These are phyloP conservation scores for Marisa cornuarietis DNA, from an alignment of 1,140 invertebrate genomes.

Conservation along the genomic window DNA sequence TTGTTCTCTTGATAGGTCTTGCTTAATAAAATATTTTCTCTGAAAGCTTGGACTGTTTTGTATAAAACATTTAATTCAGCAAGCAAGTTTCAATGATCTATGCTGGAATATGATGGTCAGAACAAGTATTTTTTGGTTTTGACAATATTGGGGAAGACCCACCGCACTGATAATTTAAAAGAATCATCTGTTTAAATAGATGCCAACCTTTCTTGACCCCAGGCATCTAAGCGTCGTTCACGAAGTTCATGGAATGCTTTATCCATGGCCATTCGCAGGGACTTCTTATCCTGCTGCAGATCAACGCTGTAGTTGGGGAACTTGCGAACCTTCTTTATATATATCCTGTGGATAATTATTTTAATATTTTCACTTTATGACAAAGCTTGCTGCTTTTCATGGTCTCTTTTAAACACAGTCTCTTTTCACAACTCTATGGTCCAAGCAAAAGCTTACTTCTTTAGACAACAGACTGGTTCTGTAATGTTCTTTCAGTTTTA, in stretches of 20 bases:
- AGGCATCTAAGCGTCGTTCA: constrained; percentile 48
- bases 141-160: neutral
- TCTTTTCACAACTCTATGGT: too few relatives aligned
- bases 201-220: constrained; percentile 61
- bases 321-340: constrained; percentile 65
- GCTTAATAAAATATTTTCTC: too few relatives aligned
- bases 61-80: neutral
- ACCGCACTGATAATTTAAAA: neutral
- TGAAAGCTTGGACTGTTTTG: too few relatives aligned
- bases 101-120: neutral
- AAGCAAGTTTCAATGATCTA: neutral
- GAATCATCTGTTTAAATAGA: neutral
- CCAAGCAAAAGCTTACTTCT: too few relatives aligned
- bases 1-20: too few relatives aligned
- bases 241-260: constrained; percentile 64
- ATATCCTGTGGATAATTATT: constrained; percentile 54
- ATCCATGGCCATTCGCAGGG: constrained; percentile 61
- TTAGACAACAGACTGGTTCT: too few relatives aligned
- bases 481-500: too few relatives aligned
- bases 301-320: constrained; percentile 63
- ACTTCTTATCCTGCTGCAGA: constrained; percentile 58
- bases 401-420: too few relatives aligned
- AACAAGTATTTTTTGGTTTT: neutral
- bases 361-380: too few relatives aligned
- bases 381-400: too few relatives aligned